phyloP scores from a whole-genome alignment of 2,113 vertebrate genomes.

The Paramisgurnus dabryanus region DNA sequence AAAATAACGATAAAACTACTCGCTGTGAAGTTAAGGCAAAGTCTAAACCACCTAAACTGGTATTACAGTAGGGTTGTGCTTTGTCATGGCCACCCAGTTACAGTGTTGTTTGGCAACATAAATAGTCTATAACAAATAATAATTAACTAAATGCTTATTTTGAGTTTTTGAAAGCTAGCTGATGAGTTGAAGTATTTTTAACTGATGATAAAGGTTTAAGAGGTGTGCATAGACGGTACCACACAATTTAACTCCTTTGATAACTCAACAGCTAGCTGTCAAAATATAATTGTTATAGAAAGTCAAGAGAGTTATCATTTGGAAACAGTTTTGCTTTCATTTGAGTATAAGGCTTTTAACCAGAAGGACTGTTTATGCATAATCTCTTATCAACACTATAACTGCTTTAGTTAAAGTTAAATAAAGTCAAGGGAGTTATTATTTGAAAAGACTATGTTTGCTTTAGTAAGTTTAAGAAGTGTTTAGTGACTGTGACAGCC shows the following conservation, averaged over 20 bases:
- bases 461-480: no score
- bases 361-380: neutral
- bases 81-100: slow-evolving; percentile 64
- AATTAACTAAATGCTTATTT: neutral
- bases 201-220: no score
- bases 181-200: no score
- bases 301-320: neutral
- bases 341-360: neutral
- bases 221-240: neutral
- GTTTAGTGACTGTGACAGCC: no score
- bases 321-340: neutral
- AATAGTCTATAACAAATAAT: neutral
- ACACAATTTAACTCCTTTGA: neutral
- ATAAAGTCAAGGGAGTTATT: no score
- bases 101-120: slow-evolving; percentile 11
- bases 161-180: no score
- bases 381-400: no score
- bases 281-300: no score
- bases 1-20: neutral
- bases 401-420: no score
- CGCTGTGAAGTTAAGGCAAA: neutral
- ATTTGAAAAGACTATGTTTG: no score
- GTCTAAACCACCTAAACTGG: slow-evolving; percentile 5
- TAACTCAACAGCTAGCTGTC: neutral
- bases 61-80: slow-evolving; percentile 52